Evolutionary conservation across 2,113 vertebrate genomes (phyloP), one percentile per base, ranked within the genome.

Genomic region (Beaufortia kweichowensis): DNA sequence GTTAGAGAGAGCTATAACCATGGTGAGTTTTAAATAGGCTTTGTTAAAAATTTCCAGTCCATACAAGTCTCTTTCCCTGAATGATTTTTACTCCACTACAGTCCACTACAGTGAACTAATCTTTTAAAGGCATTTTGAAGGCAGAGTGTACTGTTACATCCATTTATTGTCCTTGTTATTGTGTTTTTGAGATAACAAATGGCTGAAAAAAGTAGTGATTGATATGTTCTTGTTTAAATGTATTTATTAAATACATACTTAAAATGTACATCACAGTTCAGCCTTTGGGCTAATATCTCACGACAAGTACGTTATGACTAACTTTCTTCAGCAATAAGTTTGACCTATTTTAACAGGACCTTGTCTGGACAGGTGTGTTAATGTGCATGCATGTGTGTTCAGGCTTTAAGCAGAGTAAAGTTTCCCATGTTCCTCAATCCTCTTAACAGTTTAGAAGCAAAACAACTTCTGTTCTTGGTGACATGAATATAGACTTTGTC

Each of bases 341-440:
- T 77, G 61, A 74, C 33, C 63, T 53, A 33, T 43, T 57, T 39
- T 73, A 11, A 53, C 26, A 41, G 28, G 26, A 53, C 48, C 50
- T 56, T 48, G 41, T 67, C 24, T 28, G 12, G 29, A 62, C 35
- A 53, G 53, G 4, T 78, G 21, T 80, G 69, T 35, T n/a, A 62
- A 39, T 59, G 62, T 60, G 33, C 35, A 21, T 28, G 50, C 2
- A 3, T 57, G 41, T 39, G 23, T 6, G 62, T 71, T 21, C 46
- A 46, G 64, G 64, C 65, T 70, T 76, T 31, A 46, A 48, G 43
- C 55, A 59, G 63, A 63, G 81, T 74, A 0, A 55, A 76, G 82
- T 85, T 85, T 88, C 79, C 81, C 82, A 66, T 80, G 80, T 56
- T 69, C 62, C 76, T 50, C 81, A 90, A 90, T 91, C 88, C 88